phyloP scores from a whole-genome alignment of 2,113 vertebrate species.

The Gobiocypris rarus region DNA sequence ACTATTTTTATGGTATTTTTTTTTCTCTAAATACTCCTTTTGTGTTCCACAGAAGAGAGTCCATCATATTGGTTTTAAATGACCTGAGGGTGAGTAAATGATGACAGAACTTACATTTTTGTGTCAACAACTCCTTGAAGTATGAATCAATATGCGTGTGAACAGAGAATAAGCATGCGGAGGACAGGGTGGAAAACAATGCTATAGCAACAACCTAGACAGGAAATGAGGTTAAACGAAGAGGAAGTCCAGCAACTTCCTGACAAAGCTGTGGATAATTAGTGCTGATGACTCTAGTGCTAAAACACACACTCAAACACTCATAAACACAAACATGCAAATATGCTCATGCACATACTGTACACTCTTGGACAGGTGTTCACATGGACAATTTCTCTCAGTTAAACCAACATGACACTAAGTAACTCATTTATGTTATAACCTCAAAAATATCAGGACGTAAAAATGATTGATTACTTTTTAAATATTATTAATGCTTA shows the following conservation, averaged over 20 bases:
- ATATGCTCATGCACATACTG: background rate
- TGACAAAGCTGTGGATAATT: conserved; percentile 69
- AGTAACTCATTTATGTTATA: background rate
- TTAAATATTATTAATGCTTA: background rate
- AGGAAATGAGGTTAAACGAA: conserved; percentile 77
- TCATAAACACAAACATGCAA: background rate
- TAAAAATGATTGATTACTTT: background rate
- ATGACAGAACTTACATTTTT: background rate
- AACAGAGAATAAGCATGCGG: conserved; percentile 60
- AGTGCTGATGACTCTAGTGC: conserved; percentile 66
- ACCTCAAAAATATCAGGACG: background rate
- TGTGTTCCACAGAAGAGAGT: background rate
- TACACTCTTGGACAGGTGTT: conserved; percentile 23
- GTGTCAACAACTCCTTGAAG: conserved; percentile 39
- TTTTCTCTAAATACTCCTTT: background rate
- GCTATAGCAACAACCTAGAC: conserved; percentile 64
- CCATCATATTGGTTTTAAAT: background rate
- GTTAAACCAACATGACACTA: background rate
- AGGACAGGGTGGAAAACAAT: conserved; percentile 78
- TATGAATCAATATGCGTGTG: conserved; percentile 71
- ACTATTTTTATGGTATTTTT: too few relatives aligned
- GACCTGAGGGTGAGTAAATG: background rate
- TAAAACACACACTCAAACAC: conserved; percentile 18
- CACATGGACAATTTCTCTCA: background rate
- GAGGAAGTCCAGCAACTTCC: conserved; percentile 76